A percentile compares a stretch with the other conserved stretches of the same genome.
Evolutionary conservation across 2,888 invertebrate genomes (phyloP).

Genomic region (Latheticus oryzae): DNA sequence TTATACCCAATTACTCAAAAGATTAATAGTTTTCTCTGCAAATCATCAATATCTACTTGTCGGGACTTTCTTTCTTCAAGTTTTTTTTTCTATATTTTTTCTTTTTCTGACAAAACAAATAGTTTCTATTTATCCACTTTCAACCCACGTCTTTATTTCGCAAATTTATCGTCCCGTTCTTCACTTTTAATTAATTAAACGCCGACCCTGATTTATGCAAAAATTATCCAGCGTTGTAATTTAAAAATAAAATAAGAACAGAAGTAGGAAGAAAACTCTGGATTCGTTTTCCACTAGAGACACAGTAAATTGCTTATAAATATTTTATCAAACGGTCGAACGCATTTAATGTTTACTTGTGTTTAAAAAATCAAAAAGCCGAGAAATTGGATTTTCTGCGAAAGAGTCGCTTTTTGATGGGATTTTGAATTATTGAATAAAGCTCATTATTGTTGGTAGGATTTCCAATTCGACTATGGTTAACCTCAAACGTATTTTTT

Average conservation of each 20-base stretch:
- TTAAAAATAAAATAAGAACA: not conserved
- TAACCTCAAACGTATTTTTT: conserved; percentile 11
- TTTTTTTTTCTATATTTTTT: conserved; percentile 32
- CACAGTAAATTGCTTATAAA: conserved; percentile 37
- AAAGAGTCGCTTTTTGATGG: conserved; percentile 5
- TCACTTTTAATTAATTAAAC: conserved; percentile 33
- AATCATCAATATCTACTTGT: conserved; percentile 45
- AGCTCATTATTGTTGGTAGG: conserved; percentile 21
- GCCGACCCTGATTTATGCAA: conserved; percentile 33
- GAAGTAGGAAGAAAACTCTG: conserved; percentile 11
- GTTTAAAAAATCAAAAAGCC: conserved; percentile 41
- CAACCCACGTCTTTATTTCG: conserved; percentile 38
- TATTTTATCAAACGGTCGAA: conserved; percentile 35
- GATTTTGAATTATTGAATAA: conserved; percentile 29
- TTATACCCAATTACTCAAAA: conserved; percentile 42
- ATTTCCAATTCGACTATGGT: conserved; percentile 9
- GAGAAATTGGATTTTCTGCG: conserved; percentile 36
- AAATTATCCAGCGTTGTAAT: conserved; percentile 13
- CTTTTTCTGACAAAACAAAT: conserved; percentile 36
- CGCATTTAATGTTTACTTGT: conserved; percentile 38
- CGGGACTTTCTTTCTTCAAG: conserved; percentile 30
- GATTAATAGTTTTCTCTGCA: conserved; percentile 42
- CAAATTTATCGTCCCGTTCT: conserved; percentile 30
- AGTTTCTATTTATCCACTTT: conserved; percentile 35
- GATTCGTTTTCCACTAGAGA: too few relatives aligned